A percentile compares a stretch with the other conserved stretches of the same genome.
Evolutionary conservation across 2,797 vertebrate genomes (phyloP).

Genomic region (Valencia hispanica): DNA sequence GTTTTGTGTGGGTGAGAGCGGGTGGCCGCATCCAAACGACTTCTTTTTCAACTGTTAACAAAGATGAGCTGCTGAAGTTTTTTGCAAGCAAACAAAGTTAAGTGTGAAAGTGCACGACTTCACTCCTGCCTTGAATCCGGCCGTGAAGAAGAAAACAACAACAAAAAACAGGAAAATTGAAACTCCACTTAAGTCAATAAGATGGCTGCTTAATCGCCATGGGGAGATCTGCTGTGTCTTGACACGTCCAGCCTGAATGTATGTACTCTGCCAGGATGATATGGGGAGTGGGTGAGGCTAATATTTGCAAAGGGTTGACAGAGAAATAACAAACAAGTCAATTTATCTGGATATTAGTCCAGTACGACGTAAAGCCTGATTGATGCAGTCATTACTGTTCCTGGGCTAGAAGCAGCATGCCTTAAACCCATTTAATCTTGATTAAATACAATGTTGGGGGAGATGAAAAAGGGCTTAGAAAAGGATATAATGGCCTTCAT

Average conservation of each 20-base stretch:
- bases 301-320: constrained; percentile 51
- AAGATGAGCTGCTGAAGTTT: constrained; percentile 60
- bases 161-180: constrained; percentile 44
- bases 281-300: constrained; percentile 34
- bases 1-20: constrained; percentile 32
- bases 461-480: constrained; percentile 41
- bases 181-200: constrained; percentile 62
- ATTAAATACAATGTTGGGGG: constrained; percentile 54
- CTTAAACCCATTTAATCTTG: constrained; percentile 66
- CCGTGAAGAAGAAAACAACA: constrained; percentile 5
- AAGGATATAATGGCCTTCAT: constrained; percentile 28
- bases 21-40: constrained; percentile 14
- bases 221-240: constrained; percentile 23
- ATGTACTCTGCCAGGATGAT: constrained; percentile 19
- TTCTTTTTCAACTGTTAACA: constrained; percentile 49
- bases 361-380: constrained; percentile 60
- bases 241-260: constrained; percentile 40
- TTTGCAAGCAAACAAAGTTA: constrained; percentile 59
- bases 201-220: constrained; percentile 23
- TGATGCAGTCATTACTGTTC: constrained; percentile 68
- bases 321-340: constrained; percentile 62
- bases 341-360: constrained; percentile 61
- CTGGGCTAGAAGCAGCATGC: constrained; percentile 32
- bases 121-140: constrained; percentile 33
- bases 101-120: constrained; percentile 51